Conservation (phyloP, 1,140 invertebrate species). For the Gonatopus flavifemur region DNA sequence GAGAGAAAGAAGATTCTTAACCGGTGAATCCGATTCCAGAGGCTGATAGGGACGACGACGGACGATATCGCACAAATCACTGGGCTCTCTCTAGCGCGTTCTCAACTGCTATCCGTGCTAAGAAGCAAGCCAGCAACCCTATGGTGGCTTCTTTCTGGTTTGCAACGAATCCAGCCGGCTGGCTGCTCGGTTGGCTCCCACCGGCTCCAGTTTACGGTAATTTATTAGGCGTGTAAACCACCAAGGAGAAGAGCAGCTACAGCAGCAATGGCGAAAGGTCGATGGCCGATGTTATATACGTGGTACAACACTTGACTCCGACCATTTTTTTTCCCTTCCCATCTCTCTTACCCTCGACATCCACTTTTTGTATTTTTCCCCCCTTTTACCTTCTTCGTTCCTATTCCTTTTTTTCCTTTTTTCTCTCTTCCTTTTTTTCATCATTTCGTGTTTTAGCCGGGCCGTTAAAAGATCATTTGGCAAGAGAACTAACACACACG, state of each 20-base stretch:
- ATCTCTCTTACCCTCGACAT: not conserved
- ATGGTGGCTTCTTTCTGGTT: too few relatives aligned
- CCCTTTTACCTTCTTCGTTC: too few relatives aligned
- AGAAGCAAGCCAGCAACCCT: conserved; percentile 12
- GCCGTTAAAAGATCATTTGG: too few relatives aligned
- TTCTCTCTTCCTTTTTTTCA: too few relatives aligned
- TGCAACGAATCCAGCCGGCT: conserved; percentile 13
- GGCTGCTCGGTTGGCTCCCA: conserved; percentile 3
- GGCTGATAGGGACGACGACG: conserved; percentile 43
- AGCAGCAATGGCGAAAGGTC: conserved; percentile 25
- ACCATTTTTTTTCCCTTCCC: conserved; percentile 2
- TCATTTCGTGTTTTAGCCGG: too few relatives aligned
- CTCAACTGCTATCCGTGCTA: conserved; percentile 44
- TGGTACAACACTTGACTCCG: conserved; percentile 17
- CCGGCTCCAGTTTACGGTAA: conserved; percentile 49
- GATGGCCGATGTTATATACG: conserved; percentile 30
- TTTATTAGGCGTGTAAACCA: conserved; percentile 50
- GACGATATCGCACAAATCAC: conserved; percentile 53
- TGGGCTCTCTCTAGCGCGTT: conserved; percentile 20
- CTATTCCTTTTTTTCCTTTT: too few relatives aligned
- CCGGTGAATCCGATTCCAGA: conserved; percentile 43
- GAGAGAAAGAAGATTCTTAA: conserved; percentile 42
- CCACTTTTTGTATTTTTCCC: too few relatives aligned
- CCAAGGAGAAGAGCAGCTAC: conserved; percentile 13
- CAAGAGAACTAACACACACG: too few relatives aligned